These are phyloP conservation scores for Halisarca cf. caerulea DNA, from an alignment of 37 sponge, comb jelly and placozoan species.

Conservation along the genomic window DNA sequence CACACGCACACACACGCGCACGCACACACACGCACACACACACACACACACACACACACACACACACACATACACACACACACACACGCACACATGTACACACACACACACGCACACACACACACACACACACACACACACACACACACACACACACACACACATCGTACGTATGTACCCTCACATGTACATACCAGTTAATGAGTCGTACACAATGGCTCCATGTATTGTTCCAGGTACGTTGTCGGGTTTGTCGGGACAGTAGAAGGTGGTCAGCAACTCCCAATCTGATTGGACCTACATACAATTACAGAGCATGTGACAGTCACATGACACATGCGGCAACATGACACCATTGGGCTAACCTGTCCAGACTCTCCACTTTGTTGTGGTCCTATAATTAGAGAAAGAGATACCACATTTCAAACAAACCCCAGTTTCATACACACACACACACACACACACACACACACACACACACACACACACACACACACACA, in stretches of 20 bases:
- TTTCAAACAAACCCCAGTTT: too few relatives aligned
- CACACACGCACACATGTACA: slow-evolving; percentile 12
- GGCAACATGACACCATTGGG: too few relatives aligned
- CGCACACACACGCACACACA: slow-evolving; percentile 15
- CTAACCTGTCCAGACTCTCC: too few relatives aligned
- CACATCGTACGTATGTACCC: too few relatives aligned
- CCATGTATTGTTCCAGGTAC: neutral
- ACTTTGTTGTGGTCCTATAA: too few relatives aligned
- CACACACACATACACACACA: slow-evolving; percentile 21
- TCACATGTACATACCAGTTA: too few relatives aligned
- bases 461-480: too few relatives aligned
- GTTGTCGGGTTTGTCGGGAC: slow-evolving; percentile 23
- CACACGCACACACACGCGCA: slow-evolving; percentile 21
- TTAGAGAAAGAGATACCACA: too few relatives aligned
- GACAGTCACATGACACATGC: too few relatives aligned
- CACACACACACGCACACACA: slow-evolving; percentile 24
- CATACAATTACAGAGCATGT: too few relatives aligned
- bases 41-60: slow-evolving; percentile 9
- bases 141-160: neutral
- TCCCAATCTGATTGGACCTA: slow-evolving; percentile 27
- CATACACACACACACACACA: too few relatives aligned
- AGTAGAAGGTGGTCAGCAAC: slow-evolving; percentile 64
- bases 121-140: slow-evolving; percentile 1
- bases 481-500: too few relatives aligned
- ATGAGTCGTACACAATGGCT: neutral